A percentile compares a stretch with the other conserved stretches of the same genome.
These are phyloP conservation scores for Mantis religiosa DNA, from an alignment of 2,888 invertebrate genomes.

Conservation along the genomic window DNA sequence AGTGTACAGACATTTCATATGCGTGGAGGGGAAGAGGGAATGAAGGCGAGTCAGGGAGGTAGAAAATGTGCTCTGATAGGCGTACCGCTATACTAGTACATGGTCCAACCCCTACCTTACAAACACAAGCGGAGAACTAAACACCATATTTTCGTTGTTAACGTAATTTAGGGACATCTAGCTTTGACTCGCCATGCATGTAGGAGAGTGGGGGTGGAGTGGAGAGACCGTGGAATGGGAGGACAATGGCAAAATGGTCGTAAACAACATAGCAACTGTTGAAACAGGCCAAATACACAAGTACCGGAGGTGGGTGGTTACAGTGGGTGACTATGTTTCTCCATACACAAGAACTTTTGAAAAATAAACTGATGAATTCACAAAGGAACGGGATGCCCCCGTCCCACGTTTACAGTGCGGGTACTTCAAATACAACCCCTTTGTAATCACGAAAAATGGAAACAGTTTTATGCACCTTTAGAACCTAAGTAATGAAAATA, in stretches of 20 bases:
- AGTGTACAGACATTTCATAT: background rate
- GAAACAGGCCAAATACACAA: background rate
- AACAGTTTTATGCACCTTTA: background rate
- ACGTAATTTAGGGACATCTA: background rate
- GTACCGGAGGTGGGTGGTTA: background rate
- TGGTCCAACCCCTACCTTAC: background rate
- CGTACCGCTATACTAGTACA: background rate
- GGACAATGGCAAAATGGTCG: background rate
- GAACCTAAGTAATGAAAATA: background rate
- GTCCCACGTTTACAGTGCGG: no score
- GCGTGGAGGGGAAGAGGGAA: background rate
- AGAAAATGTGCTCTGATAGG: slow-evolving; percentile 4
- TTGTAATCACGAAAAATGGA: background rate
- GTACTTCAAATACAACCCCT: background rate
- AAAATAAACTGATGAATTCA: background rate
- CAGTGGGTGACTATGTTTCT: background rate
- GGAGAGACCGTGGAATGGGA: background rate
- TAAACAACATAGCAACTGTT: background rate
- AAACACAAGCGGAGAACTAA: background rate
- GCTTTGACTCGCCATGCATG: slow-evolving; percentile 15
- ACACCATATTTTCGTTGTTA: slow-evolving; percentile 11
- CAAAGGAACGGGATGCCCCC: background rate
- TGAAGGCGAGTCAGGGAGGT: background rate
- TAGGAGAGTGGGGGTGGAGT: background rate
- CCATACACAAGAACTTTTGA: background rate